Evolutionary conservation across 2,113 vertebrate species (phyloP).

Genomic region (Gorsachius goisagi): DNA sequence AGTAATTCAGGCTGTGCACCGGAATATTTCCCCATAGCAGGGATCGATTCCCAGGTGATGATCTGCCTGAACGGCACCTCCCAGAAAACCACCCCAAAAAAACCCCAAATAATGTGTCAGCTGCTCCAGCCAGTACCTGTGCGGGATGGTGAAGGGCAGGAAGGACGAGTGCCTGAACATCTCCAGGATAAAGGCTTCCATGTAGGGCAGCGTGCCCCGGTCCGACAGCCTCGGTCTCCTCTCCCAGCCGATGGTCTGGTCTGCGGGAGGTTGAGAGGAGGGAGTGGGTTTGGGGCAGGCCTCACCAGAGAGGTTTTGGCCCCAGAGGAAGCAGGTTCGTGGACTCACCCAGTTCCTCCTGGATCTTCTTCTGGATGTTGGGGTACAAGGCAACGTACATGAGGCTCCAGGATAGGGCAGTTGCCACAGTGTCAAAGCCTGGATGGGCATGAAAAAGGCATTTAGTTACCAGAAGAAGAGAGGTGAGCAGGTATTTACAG

Average conservation of each 20-base stretch:
- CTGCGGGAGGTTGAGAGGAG: conserved; percentile 50
- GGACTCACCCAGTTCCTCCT: conserved; percentile 85
- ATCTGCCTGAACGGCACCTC: neutral
- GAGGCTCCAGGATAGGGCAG: conserved; percentile 87
- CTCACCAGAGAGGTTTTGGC: neutral
- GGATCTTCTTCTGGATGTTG: conserved; percentile 81
- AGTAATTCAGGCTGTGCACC: neutral
- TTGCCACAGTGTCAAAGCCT: conserved; percentile 94
- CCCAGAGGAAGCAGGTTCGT: fast-evolving
- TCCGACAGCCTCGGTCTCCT: conserved; percentile 79
- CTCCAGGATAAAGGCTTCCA: conserved; percentile 92
- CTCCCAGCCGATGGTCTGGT: conserved; percentile 75
- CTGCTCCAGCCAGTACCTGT: neutral
- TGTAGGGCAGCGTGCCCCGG: conserved; percentile 72
- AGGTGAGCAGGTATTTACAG: neutral
- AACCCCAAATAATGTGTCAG: fast-evolving
- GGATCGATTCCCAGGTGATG: neutral
- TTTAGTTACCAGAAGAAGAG: neutral
- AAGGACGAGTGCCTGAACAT: conserved; percentile 88
- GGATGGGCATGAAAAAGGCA: neutral
- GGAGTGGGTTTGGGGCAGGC: neutral
- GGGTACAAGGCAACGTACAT: conserved; percentile 79
- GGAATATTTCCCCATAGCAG: neutral
- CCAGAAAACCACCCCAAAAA: neutral
- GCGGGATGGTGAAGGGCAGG: conserved; percentile 88